Evolutionary conservation across 2,888 invertebrate species (phyloP), one percentile per base, ranked within the genome.

Genomic region (Andrena minutula): DNA sequence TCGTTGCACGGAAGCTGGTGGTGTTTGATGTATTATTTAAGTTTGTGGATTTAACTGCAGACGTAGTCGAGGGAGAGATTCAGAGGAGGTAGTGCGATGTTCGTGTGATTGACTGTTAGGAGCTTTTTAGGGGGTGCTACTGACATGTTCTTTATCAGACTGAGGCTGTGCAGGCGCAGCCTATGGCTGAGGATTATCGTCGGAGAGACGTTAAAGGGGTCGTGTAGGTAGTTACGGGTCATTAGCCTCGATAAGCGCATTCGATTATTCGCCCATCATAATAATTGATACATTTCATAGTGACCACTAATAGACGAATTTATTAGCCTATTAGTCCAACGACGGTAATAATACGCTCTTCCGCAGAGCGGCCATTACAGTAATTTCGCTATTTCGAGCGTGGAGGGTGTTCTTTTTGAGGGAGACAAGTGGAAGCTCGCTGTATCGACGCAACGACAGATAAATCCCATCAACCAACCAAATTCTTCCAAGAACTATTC

Each of bases 201-300:
- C 49, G 47, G 8, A 30, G 16, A 68, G 49, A 71, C 51, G 65
- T 65, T 70, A 47, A 64, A 75, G 26, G 32, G 35, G 23, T 23
- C 23, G 26, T 1, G 69, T 35, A 64, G 56, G 23, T 35, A 53
- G 72, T 51, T 61, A 63, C 51, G 58, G 75, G 66, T 68, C 71
- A 53, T 79, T 71, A 79, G 23, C 71, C 66, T 35, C 28, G 61
- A 71, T 71, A 79, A 79, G 32, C 28, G 51, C 30, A 47, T 76
- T 76, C 70, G 53, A 79, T 75, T 79, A 70, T 63, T 69, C 75
- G 49, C 58, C 64, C 65, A 65, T 75, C 70, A 51, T 65, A 65
- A 71, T 79, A 79, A 79, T 71, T 70, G 70, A 75, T 70, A 75
- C 53, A 75, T 65, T 70, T 69, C 64, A 49, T 32, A 60, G 63